Conservation (phyloP, 2,797 vertebrate genomes). For the Manis crassicaudata region DNA sequence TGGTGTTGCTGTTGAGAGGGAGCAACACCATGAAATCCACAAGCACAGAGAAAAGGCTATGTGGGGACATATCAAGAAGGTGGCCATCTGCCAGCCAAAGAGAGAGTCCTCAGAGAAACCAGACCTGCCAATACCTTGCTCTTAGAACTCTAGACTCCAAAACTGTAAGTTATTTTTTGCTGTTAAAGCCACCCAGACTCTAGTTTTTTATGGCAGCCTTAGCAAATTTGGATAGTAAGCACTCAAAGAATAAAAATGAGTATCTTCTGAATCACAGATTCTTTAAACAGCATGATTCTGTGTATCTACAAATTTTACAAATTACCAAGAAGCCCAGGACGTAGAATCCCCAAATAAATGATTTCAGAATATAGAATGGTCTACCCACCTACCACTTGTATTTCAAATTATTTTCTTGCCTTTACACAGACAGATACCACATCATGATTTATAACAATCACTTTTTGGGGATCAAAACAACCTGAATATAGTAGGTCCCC, state of each 20-base stretch:
- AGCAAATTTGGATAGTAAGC: neutral
- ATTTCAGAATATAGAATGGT: neutral
- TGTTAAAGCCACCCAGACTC: neutral
- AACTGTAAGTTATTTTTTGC: neutral
- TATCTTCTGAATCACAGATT: slow-evolving; percentile 48
- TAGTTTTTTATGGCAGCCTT: neutral
- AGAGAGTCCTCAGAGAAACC: neutral
- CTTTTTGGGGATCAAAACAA: neutral
- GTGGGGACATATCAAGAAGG: neutral
- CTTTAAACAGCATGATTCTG: neutral
- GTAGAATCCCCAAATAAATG: neutral
- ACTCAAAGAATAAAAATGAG: slow-evolving; percentile 33
- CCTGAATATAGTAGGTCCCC: neutral
- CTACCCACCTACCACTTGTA: neutral
- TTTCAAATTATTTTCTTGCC: slow-evolving; percentile 15
- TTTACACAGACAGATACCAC: neutral
- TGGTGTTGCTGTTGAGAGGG: neutral
- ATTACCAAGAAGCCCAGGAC: slow-evolving; percentile 7
- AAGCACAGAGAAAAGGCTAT: neutral
- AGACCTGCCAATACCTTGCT: neutral
- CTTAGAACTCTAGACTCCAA: neutral
- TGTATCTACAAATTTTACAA: slow-evolving; percentile 6
- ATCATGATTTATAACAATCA: neutral
- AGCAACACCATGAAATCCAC: neutral
- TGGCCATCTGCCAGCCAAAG: neutral